phyloP scores from a whole-genome alignment of 2,797 vertebrate genomes.

The Cheracebus regulus region DNA sequence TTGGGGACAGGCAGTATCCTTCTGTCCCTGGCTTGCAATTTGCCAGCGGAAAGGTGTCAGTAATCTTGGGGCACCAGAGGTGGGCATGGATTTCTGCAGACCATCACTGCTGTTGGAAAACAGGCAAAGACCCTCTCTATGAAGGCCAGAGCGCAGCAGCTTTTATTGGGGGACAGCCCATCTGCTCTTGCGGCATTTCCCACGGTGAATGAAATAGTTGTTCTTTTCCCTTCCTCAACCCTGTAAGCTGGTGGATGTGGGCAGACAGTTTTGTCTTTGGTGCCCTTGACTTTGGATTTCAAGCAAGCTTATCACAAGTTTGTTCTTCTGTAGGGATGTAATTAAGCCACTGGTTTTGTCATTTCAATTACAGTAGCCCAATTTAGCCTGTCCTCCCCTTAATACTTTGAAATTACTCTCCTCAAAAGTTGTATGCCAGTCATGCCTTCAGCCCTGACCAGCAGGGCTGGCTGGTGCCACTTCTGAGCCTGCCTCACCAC shows the following conservation, averaged over 20 bases:
- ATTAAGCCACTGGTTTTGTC: constrained; percentile 63
- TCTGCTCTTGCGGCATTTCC: neutral
- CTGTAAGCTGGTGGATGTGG: neutral
- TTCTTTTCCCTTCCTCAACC: neutral
- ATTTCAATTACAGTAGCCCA: constrained; percentile 37
- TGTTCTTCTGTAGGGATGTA: constrained; percentile 64
- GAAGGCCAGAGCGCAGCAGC: neutral
- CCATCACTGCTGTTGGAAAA: neutral
- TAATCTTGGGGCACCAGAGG: neutral
- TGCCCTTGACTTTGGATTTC: constrained; percentile 59
- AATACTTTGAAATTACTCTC: constrained; percentile 59
- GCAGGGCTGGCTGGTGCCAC: neutral
- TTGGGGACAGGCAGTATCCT: neutral
- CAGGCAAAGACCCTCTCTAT: neutral
- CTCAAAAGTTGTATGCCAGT: constrained; percentile 36
- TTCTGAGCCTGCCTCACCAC: neutral
- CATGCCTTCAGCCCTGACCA: neutral
- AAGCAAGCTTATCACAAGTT: constrained; percentile 49
- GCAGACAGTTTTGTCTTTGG: constrained; percentile 48
- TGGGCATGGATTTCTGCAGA: neutral
- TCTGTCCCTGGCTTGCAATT: neutral
- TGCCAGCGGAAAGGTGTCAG: neutral
- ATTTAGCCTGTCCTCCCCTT: neutral
- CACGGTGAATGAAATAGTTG: neutral
- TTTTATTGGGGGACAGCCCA: neutral